A percentile compares a stretch with the other conserved stretches of the same genome.
Conservation (phyloP, 2,797 vertebrate species). For the Heliangelus exortis region DNA sequence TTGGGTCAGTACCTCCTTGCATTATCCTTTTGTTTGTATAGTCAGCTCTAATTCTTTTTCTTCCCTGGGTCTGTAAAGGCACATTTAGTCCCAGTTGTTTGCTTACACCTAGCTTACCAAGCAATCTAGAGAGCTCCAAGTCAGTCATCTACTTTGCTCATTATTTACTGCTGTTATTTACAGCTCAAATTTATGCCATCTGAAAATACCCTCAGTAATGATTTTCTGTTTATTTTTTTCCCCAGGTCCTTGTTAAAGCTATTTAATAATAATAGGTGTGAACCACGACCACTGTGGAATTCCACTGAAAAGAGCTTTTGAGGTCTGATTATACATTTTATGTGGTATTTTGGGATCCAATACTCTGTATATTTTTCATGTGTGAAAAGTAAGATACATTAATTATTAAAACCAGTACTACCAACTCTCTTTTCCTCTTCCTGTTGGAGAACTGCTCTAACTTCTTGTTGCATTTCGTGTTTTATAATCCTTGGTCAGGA, state of each 20-base stretch:
- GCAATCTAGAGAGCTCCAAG: background rate
- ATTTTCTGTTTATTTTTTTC: background rate
- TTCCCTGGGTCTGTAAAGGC: background rate
- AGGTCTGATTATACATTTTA: background rate
- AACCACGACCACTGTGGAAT: background rate
- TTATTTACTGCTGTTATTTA: background rate
- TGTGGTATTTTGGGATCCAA: background rate
- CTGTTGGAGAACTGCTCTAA: background rate
- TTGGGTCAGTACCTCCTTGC: background rate
- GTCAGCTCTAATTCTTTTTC: background rate
- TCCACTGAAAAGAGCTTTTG: background rate
- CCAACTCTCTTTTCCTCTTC: background rate
- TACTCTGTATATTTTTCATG: background rate
- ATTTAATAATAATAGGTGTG: background rate
- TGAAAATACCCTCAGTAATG: background rate
- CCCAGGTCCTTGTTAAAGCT: background rate
- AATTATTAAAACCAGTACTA: background rate
- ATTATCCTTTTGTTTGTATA: background rate
- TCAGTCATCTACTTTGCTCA: background rate
- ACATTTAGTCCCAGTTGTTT: background rate
- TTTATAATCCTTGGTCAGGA: background rate
- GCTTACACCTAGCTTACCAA: background rate
- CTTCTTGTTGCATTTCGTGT: background rate
- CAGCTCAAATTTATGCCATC: background rate
- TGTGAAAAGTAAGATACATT: background rate